Base-by-base conservation (phyloP, 2,797 vertebrate species). In the Saxicola maurus region DNA sequence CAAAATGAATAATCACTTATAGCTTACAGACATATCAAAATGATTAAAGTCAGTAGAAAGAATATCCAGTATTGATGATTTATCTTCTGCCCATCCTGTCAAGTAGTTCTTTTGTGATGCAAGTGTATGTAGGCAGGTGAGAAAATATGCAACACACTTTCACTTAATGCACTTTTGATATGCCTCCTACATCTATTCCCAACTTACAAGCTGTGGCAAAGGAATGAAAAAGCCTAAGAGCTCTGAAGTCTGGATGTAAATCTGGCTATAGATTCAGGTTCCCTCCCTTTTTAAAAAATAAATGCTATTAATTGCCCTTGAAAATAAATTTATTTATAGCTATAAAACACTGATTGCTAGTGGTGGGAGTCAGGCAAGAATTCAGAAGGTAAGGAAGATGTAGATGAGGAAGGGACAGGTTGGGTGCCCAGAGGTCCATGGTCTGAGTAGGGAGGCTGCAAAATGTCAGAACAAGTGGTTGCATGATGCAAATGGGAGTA, bases 111-210 rank as follows among this genome's bases (percentile, higher is more conserved):
- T 87, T 89, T 85, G 30, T 90, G 57, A 46, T 91, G 43, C 53
- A 77, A 82, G 20, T n/a, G 2, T 38, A 61, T 13, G 76, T 92
- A 65, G 82, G 88, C 84, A 94, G 76, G 76, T 89, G 79, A 49
- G 49, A 91, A 68, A 90, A 86, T 73, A 86, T 60, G 61, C 72
- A 84, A 65, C 55, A 76, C n/a, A 28, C n/a, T 90, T 92, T 61
- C 61, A 85, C 57, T 88, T 92, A 89, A 89, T 81, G n/a, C 49
- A 73, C 76, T 90, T 92, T 94, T 87, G 80, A 75, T 90, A 80
- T 55, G 28, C 66, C 79, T 92, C 82, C 89, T 87, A 90, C 68
- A 59, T 64, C 61, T 91, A 51, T 75, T 93, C 69, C 51, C 15
- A 56, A 6, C 1, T 88, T 82, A 38, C 15, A 88, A 85, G 40